Percentiles rank a stretch among this genome's conserved stretches.
These are phyloP conservation scores for Aleadryas rufinucha DNA, from an alignment of 2,113 vertebrate genomes.

Conservation along the genomic window DNA sequence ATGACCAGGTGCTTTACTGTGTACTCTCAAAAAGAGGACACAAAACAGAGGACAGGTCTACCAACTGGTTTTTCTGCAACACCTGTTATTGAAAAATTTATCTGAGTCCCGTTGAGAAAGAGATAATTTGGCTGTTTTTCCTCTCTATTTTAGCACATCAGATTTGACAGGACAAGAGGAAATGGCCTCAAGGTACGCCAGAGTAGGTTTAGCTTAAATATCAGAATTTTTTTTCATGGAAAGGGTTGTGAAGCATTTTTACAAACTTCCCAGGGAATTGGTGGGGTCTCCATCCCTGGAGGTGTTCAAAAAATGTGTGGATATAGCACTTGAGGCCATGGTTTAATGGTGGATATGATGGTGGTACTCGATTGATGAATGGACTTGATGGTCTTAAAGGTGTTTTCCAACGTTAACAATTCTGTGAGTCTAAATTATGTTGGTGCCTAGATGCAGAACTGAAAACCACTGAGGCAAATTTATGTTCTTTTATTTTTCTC, in stretches of 20 bases:
- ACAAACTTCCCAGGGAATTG: neutral
- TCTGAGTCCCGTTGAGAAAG: neutral
- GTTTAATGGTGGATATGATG: neutral
- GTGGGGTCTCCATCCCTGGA: neutral
- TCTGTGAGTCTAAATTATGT: neutral
- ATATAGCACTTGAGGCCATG: neutral
- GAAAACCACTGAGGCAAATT: neutral
- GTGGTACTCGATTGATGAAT: fast-evolving
- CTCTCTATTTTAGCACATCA: neutral
- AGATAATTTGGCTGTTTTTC: neutral
- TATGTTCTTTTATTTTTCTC: neutral
- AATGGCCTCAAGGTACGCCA: neutral
- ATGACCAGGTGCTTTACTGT: neutral
- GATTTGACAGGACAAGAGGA: neutral
- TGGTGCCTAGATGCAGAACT: neutral
- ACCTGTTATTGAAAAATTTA: neutral
- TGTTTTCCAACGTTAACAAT: neutral
- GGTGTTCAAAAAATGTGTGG: neutral
- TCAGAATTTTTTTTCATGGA: neutral
- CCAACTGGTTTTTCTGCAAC: neutral
- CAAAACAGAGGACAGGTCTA: neutral
- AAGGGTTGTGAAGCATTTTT: neutral
- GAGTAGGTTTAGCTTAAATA: neutral
- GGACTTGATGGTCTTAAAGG: neutral
- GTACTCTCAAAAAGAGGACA: neutral